Base-by-base conservation (phyloP, 2,797 vertebrate genomes). In the Pseudomugil gertrudae region DNA sequence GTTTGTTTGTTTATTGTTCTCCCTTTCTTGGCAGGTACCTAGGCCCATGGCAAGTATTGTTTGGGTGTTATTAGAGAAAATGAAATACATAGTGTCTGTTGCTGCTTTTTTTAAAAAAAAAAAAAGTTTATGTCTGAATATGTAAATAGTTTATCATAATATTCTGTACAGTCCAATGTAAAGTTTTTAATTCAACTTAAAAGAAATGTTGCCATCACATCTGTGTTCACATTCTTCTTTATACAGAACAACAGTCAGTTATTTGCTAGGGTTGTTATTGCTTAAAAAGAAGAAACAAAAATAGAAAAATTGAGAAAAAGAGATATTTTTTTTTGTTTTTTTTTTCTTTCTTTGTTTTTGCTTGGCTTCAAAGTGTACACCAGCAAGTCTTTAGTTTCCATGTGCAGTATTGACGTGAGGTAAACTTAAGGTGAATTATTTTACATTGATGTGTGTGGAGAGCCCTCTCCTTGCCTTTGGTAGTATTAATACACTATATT, bases 91-190 rank as follows among this genome's bases (percentile, higher is more conserved):
- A 90, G 96, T 97, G 96, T 99, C 95, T 97, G 97, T 98, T 97
- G 97, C 97, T 99, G 97, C 97, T 99, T 98, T 95, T 26, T 30
- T 3, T 3, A 30, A 47, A 93, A 96, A 95, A 88, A 94, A 93
- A 96, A 95, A 93, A 92, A 94, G 96, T 97, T 96, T 96, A 98
- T 98, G 95, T 99, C 95, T 96, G 96, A 99, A 98, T 97, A 97
- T 99, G 98, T 99, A 99, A 97, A 99, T 99, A 99, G 95, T 99
- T 99, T 99, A 99, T 98, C 96, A 95, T 95, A 96, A 95, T 95
- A 96, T 95, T 97, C 96, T 99, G 97, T 99, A 99, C 97, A 99
- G 98, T 99, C 95, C 97, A 97, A 97, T 99, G 98, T 99, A 99
- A 98, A 99, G 97, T 99, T 99, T 99, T 98, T 99, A 99, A 98